A percentile compares a stretch with the other conserved stretches of the same genome.
These are phyloP conservation scores for Aradus depressus DNA, from an alignment of 2,888 invertebrate genomes.

Conservation along the genomic window DNA sequence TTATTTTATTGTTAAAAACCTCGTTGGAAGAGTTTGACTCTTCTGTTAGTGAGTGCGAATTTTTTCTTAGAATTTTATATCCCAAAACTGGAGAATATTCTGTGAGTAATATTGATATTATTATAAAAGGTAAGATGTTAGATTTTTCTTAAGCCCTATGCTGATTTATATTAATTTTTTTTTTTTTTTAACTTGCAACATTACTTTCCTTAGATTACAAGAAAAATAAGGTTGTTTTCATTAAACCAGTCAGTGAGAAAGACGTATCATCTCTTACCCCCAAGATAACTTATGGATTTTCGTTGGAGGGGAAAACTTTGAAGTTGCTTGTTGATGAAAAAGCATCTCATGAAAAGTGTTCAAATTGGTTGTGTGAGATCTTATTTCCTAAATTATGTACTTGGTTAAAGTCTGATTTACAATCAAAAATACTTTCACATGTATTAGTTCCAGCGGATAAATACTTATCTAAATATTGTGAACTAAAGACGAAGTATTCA, in stretches of 20 bases:
- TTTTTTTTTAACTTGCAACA: constrained; percentile 26
- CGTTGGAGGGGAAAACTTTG: constrained; percentile 5
- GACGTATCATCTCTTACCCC: constrained; percentile 1
- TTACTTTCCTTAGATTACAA: constrained; percentile 37
- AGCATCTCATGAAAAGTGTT: neutral
- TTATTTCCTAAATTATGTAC: constrained; percentile 3
- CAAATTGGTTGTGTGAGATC: neutral
- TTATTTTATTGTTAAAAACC: too few relatives aligned
- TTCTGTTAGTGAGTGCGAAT: neutral
- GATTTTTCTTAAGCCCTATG: constrained; percentile 3
- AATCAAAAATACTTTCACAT: neutral
- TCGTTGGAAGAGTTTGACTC: neutral
- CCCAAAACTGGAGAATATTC: constrained; percentile 2
- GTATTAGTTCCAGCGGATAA: neutral
- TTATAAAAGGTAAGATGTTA: constrained; percentile 14
- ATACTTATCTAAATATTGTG: neutral
- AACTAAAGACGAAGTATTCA: constrained; percentile 3
- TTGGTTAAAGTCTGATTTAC: constrained; percentile 1
- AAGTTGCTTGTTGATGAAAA: neutral
- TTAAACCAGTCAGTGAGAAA: constrained; percentile 7
- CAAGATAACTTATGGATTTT: constrained; percentile 12
- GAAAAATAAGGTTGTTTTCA: constrained; percentile 31
- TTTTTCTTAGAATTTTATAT: constrained; percentile 4
- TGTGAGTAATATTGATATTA: constrained; percentile 9
- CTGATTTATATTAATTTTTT: neutral